Evolutionary conservation across 2,888 invertebrate species (phyloP), one percentile per base, ranked within the genome.

Genomic region (Drosophila greeni): DNA sequence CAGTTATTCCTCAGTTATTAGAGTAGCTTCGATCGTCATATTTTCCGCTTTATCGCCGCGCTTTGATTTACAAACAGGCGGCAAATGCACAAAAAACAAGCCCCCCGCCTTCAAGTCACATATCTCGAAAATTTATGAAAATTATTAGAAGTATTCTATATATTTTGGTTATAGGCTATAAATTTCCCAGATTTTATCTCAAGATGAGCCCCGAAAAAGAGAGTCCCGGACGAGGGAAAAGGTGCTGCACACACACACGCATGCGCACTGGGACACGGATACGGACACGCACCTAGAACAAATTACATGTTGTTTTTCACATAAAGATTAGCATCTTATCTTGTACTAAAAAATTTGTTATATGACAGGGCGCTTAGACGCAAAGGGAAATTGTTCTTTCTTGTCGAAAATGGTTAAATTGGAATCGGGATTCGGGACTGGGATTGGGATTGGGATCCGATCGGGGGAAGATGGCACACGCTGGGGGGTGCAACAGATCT

Each of bases 261-360:
- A 29, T 11, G 1, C 29, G 43, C 51, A 49, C 7, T 26, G 43
- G 43, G 16, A 51, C 62, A 52, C 57, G 43, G 7, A 40, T 3
- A 40, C 53, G 55, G 43, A 51, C 58, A 9, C 29, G 39, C 53
- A 58, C 64, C 49, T 55, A 53, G 52, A 83, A 83, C 82, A 83
- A 83, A 83, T 83, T 86, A 86, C 86, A 85, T 79, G 84, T 84
- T 87, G 84, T 87, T 86, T 79, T 86, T 85, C 84, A 85, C 85
- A 85, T 85, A 85, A 85, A 87, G 86, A 87, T 87, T 85, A 82
- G 72, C 78, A 87, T 87, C 86, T 86, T 87, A 86, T 87, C 86
- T 73, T 75, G 76, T 76, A 82, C 82, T 79, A 84, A 84, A 84
- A 76, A 68, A 56, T 82, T 82, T 79, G 76, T 84, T 84, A 82